Evolutionary conservation across 2,113 vertebrate species (phyloP).

Genomic region (Prolemur simus): DNA sequence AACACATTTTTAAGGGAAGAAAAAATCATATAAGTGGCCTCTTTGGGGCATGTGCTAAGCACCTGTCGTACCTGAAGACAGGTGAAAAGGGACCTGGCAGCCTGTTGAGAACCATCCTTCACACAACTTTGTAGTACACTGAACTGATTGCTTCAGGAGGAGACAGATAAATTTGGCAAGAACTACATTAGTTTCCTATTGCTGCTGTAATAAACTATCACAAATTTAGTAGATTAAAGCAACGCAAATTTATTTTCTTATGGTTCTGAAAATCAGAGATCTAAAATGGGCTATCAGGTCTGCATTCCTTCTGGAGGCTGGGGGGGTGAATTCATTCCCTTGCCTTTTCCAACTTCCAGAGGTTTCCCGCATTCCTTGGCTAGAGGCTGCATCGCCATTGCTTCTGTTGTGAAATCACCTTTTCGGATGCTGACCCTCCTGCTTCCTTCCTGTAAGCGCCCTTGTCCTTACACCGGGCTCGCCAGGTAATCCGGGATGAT

Average conservation of each 20-base stretch:
- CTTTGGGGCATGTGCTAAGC: neutral
- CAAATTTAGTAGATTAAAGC: neutral
- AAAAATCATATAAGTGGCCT: neutral
- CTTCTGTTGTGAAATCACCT: neutral
- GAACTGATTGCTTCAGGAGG: neutral
- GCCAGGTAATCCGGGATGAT: neutral
- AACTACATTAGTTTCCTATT: neutral
- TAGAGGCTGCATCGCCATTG: neutral
- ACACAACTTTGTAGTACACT: too few relatives aligned
- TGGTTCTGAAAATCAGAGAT: neutral
- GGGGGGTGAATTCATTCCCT: fast-evolving
- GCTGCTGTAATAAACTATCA: neutral
- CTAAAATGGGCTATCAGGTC: neutral
- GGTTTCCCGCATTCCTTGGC: neutral
- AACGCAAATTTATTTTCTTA: neutral
- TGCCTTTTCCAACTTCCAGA: neutral
- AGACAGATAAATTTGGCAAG: neutral
- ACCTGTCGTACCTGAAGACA: neutral
- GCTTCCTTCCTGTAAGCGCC: neutral
- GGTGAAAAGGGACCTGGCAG: neutral
- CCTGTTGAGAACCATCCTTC: fast-evolving
- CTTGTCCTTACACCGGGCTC: neutral
- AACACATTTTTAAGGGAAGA: neutral
- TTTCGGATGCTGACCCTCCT: neutral
- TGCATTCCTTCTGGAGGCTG: neutral